These are phyloP conservation scores for Porites lobata DNA, from an alignment of 92 coral and sea anemone species.

Conservation along the genomic window DNA sequence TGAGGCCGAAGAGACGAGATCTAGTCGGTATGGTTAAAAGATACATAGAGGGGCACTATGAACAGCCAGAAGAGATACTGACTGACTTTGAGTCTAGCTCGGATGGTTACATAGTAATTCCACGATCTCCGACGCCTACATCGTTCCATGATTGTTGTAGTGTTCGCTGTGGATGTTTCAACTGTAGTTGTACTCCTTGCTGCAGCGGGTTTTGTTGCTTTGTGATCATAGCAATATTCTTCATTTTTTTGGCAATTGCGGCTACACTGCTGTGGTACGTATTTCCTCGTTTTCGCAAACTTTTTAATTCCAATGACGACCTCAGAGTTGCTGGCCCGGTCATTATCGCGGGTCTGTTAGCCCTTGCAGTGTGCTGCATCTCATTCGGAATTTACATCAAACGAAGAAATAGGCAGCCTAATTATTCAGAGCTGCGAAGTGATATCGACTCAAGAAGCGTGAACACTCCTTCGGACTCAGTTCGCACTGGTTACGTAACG, in stretches of 20 bases:
- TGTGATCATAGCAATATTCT: conserved; percentile 20
- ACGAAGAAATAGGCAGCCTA: neutral
- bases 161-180: conserved; percentile 11
- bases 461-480: conserved; percentile 6
- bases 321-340: conserved; percentile 48
- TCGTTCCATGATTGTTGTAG: conserved; percentile 2
- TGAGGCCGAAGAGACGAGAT: conserved; percentile 79
- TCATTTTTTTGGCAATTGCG: neutral
- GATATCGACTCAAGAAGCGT: neutral
- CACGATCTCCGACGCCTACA: conserved; percentile 4
- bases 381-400: conserved; percentile 7
- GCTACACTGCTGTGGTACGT: neutral
- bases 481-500: neutral
- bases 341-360: conserved; percentile 21
- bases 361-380: conserved; percentile 10
- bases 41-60: conserved; percentile 59
- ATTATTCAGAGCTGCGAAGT: neutral
- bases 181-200: conserved; percentile 22
- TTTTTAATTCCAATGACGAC: conserved; percentile 2
- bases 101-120: neutral
- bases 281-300: conserved; percentile 18
- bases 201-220: conserved; percentile 19
- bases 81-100: conserved; percentile 21
- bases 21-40: conserved; percentile 66
- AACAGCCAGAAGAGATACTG: conserved; percentile 25